These are phyloP conservation scores for Timandra comae DNA, from an alignment of 2,888 invertebrate genomes.

Conservation along the genomic window DNA sequence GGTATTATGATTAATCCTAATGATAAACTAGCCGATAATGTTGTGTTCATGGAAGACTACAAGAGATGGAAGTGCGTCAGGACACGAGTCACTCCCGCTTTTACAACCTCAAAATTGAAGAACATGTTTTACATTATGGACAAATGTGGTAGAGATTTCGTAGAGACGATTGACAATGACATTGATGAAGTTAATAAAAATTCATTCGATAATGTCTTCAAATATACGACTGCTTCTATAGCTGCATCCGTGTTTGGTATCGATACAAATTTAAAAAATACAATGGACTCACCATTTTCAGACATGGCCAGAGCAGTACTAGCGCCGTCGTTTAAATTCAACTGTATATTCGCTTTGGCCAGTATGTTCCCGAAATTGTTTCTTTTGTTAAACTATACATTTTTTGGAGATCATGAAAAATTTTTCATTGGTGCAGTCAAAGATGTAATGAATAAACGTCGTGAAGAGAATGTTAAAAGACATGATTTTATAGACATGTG, in stretches of 20 bases:
- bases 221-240: conserved; percentile 40
- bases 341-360: conserved; percentile 26
- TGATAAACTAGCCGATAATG: conserved; percentile 36
- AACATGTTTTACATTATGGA: conserved; percentile 52
- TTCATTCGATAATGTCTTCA: neutral
- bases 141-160: conserved; percentile 38
- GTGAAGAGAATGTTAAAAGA: conserved; percentile 21
- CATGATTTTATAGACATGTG: conserved; percentile 53
- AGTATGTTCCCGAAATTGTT: conserved; percentile 33
- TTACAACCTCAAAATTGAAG: conserved; percentile 46
- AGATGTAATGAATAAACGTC: conserved; percentile 36
- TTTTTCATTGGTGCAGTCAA: conserved; percentile 49
- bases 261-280: conserved; percentile 40
- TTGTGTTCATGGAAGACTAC: conserved; percentile 37
- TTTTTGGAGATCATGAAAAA: conserved; percentile 42
- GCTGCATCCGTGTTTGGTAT: conserved; percentile 62
- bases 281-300: conserved; percentile 51
- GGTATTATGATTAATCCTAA: conserved; percentile 27
- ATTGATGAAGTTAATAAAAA: neutral
- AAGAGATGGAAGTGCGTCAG: conserved; percentile 46
- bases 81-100: conserved; percentile 48
- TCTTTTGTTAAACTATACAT: conserved; percentile 32
- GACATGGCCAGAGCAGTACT: conserved; percentile 41
- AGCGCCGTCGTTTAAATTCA: conserved; percentile 24
- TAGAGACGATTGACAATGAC: conserved; percentile 6